Percentiles rank a stretch among this genome's conserved stretches.
Conservation (phyloP, 53 echinoderm and acorn worm genomes). For the Arbacia lixula region DNA sequence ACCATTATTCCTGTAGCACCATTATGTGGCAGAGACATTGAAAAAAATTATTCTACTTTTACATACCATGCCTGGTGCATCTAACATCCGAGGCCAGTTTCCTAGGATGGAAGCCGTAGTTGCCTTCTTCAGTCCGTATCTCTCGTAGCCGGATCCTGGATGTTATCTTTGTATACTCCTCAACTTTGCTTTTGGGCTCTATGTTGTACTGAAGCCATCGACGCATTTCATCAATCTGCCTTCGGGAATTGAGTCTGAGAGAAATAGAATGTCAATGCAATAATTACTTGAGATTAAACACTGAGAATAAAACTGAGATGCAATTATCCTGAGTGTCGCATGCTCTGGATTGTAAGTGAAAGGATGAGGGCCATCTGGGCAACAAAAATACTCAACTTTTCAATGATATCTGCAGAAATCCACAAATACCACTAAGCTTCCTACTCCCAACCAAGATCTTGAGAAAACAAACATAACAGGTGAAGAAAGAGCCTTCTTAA, state of each 20-base stretch:
- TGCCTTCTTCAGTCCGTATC: constrained; percentile 20
- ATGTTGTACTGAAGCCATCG: constrained; percentile 59
- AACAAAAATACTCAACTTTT: no score
- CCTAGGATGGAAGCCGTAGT: constrained; percentile 27
- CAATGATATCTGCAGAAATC: no score
- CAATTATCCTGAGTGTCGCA: constrained; percentile 32
- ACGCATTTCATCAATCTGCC: constrained; percentile 34
- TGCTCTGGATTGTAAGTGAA: constrained; percentile 36
- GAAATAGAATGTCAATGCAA: constrained; percentile 28
- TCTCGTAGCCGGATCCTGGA: constrained; percentile 40
- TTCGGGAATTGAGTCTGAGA: constrained; percentile 57
- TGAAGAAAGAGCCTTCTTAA: no score
- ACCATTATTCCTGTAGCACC: no score
- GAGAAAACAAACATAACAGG: constrained; percentile 26
- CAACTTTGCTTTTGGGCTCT: constrained; percentile 50
- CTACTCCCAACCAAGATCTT: no score
- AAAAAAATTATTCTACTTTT: constrained; percentile 22
- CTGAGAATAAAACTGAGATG: constrained; percentile 39
- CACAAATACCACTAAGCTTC: no score
- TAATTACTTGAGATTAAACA: constrained; percentile 40
- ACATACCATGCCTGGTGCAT: constrained; percentile 63
- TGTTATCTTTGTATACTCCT: constrained; percentile 55
- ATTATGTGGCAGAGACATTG: no score
- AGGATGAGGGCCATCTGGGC: no score
- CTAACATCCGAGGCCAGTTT: constrained; percentile 52